A percentile compares a stretch with the other conserved stretches of the same genome.
Conservation (phyloP, 2,888 invertebrate species). For the Argyresthia albistria region DNA sequence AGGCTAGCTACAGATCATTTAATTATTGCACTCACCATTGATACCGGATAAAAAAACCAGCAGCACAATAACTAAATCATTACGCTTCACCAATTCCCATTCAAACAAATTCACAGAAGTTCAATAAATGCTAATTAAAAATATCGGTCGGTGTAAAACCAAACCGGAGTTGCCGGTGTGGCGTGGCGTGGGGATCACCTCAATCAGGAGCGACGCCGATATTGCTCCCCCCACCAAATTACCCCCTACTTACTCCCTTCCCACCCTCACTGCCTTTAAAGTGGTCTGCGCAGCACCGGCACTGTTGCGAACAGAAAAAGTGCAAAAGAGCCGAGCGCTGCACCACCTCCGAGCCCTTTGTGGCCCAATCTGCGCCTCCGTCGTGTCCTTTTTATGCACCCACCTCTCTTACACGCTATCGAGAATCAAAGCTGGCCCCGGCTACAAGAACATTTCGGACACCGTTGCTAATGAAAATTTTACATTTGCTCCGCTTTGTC, state of each 20-base stretch:
- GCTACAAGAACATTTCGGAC: slow-evolving; percentile 56
- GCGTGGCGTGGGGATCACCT: slow-evolving; percentile 51
- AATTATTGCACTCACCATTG: no score
- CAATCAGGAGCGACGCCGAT: slow-evolving; percentile 67
- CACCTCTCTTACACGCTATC: slow-evolving; percentile 65
- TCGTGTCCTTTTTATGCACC: slow-evolving; percentile 62
- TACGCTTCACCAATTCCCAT: background rate
- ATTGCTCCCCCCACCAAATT: slow-evolving; percentile 69
- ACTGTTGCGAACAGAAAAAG: slow-evolving; percentile 68
- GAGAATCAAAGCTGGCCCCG: slow-evolving; percentile 57
- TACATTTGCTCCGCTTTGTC: slow-evolving; percentile 61
- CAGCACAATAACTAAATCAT: background rate
- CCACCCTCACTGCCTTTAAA: slow-evolving; percentile 66
- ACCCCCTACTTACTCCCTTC: slow-evolving; percentile 67
- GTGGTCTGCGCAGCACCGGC: slow-evolving; percentile 67
- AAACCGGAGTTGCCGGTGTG: slow-evolving; percentile 47
- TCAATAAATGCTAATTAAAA: slow-evolving; percentile 38
- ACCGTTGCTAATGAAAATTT: slow-evolving; percentile 67
- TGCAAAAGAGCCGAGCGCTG: slow-evolving; percentile 58
- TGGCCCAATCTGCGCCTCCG: slow-evolving; percentile 67
- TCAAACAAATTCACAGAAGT: slow-evolving; percentile 2
- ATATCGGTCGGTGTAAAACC: slow-evolving; percentile 38
- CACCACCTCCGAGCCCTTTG: slow-evolving; percentile 70
- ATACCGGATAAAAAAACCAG: no score
- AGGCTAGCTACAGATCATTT: no score